Evolutionary conservation across 1,140 invertebrate species (phyloP).

Genomic region (Rhagoletis zephyria): DNA sequence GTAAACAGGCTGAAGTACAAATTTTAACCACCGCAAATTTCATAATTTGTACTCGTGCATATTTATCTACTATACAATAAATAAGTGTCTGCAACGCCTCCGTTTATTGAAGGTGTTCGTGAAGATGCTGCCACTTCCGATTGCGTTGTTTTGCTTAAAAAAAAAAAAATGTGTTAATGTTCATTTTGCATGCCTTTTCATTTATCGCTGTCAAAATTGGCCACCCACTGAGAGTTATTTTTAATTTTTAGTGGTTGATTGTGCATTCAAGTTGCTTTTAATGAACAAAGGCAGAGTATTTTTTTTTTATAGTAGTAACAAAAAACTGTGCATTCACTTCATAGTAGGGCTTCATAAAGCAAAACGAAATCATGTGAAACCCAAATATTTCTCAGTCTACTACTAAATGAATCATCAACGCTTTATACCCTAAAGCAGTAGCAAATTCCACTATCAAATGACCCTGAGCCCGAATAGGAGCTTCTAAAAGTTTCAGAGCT

Average conservation of each 20-base stretch:
- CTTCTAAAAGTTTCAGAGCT: too few relatives aligned
- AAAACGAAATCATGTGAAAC: too few relatives aligned
- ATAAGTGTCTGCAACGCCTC: constrained; percentile 24
- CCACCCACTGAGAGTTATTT: constrained; percentile 11
- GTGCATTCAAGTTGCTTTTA: neutral
- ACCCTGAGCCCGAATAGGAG: too few relatives aligned
- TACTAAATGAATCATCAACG: too few relatives aligned
- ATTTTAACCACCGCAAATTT: constrained; percentile 39
- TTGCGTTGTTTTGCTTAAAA: neutral
- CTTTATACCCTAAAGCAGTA: too few relatives aligned
- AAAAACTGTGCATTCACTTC: too few relatives aligned
- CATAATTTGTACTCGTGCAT: too few relatives aligned
- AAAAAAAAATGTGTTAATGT: neutral
- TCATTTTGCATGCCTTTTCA: constrained; percentile 34
- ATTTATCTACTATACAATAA: too few relatives aligned
- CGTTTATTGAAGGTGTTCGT: neutral
- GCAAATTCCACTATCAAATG: too few relatives aligned
- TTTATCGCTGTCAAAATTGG: neutral
- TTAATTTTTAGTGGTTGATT: neutral
- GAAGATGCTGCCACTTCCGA: neutral
- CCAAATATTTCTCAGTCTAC: too few relatives aligned
- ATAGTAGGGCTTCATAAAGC: too few relatives aligned
- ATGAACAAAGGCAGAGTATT: neutral
- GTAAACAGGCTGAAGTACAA: neutral
- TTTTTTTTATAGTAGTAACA: neutral